A percentile compares a stretch with the other conserved stretches of the same genome.
Conservation (phyloP, 2,113 vertebrate genomes). For the Amazona vittata region DNA sequence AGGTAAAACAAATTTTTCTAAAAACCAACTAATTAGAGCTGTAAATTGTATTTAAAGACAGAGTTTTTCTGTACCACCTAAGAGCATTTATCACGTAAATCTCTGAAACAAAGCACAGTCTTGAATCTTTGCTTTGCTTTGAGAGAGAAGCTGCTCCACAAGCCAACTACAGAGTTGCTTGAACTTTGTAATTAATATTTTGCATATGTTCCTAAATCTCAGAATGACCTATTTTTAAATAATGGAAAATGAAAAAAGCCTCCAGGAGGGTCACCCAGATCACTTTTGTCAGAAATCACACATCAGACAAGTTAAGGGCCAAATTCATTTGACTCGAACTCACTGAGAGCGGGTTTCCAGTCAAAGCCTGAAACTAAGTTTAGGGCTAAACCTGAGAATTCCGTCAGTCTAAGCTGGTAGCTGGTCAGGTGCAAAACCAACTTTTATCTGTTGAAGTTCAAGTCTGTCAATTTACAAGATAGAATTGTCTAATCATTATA, state of each 20-base stretch:
- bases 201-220: not conserved
- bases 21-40: not conserved
- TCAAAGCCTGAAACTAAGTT: not conserved
- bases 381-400: not conserved
- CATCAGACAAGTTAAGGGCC: not conserved
- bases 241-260: not conserved
- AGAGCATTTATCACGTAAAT: not conserved
- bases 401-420: not conserved
- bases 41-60: not conserved
- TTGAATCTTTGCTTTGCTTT: not conserved
- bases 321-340: not conserved
- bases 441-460: not conserved
- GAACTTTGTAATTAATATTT: not conserved
- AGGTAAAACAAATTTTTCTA: not conserved
- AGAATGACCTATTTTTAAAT: conserved; percentile 12
- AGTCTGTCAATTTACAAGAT: not conserved
- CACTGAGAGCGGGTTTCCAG: not conserved
- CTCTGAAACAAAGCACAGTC: not conserved
- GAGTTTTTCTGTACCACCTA: not conserved
- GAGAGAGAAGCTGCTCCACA: not conserved
- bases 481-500: fast-evolving
- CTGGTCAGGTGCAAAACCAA: not conserved
- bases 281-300: not conserved
- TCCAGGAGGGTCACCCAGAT: not conserved
- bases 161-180: not conserved